Conservation (phyloP, 2,888 invertebrate species). For the Sepioteuthis lessoniana region DNA sequence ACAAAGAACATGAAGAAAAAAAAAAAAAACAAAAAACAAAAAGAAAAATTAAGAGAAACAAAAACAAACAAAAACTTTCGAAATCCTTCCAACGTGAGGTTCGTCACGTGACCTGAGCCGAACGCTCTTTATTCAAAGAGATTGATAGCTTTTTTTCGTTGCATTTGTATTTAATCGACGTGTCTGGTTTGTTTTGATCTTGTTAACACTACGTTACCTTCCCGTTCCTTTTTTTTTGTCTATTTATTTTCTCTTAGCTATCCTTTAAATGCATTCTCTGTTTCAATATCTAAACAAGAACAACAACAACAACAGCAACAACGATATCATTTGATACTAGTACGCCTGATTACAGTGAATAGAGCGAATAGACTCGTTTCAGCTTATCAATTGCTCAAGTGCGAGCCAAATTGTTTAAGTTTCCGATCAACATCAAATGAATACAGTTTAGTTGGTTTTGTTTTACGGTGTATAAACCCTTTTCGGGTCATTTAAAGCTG, state of each 20-base stretch:
- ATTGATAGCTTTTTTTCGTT: not conserved
- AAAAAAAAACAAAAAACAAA: not conserved
- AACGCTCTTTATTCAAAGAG: not conserved
- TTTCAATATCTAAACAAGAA: too few relatives aligned
- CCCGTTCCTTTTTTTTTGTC: not conserved
- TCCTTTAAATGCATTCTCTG: not conserved
- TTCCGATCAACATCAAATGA: not conserved
- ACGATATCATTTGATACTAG: not conserved
- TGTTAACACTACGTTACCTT: not conserved
- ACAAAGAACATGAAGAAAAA: too few relatives aligned
- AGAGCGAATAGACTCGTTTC: not conserved
- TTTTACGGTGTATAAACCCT: too few relatives aligned
- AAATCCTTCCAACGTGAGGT: not conserved
- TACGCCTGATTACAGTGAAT: not conserved
- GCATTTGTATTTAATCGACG: not conserved
- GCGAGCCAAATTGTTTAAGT: not conserved
- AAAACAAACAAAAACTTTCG: not conserved
- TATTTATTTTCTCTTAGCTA: not conserved
- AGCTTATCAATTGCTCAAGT: not conserved
- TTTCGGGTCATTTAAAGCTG: too few relatives aligned
- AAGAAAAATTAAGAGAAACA: not conserved
- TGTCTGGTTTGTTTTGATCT: not conserved
- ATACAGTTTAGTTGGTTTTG: not conserved
- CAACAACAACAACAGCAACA: too few relatives aligned
- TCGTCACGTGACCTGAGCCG: not conserved